Evolutionary conservation across 1,140 invertebrate species (phyloP).

Genomic region (Aphidius ervi): DNA sequence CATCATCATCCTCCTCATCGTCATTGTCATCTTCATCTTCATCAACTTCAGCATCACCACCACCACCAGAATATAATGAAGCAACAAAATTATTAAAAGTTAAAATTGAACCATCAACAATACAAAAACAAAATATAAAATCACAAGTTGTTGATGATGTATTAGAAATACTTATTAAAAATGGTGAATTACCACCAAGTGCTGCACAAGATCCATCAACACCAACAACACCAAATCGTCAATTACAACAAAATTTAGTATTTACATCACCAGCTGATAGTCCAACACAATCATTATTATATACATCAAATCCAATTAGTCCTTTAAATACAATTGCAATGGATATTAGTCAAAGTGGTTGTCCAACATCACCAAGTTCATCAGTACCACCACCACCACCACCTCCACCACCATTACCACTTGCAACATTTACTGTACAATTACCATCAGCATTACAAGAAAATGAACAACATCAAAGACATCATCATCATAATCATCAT

Average conservation of each 20-base stretch:
- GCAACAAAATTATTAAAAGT: constrained; percentile 63
- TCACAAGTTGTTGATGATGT: constrained; percentile 91
- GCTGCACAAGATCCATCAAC: constrained; percentile 75
- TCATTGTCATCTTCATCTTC: constrained; percentile 24
- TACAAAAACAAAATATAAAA: constrained; percentile 61
- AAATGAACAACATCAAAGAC: constrained; percentile 21
- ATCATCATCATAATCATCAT: too few species aligned
- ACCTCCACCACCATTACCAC: constrained; percentile 50
- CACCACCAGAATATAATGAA: constrained; percentile 66
- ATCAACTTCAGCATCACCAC: constrained; percentile 50
- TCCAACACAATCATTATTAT: constrained; percentile 43
- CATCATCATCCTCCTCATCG: too few species aligned
- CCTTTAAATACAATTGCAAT: constrained; percentile 50
- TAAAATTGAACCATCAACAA: constrained; percentile 41
- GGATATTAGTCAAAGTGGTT: constrained; percentile 45
- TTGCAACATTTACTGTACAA: constrained; percentile 52
- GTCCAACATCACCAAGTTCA: constrained; percentile 39
- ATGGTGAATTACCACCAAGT: constrained; percentile 85
- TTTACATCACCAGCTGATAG: constrained; percentile 44
- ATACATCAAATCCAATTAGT: constrained; percentile 40
- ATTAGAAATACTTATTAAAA: constrained; percentile 90
- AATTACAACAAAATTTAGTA: constrained; percentile 47
- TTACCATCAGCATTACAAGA: constrained; percentile 46
- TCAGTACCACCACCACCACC: constrained; percentile 46
- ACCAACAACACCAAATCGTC: constrained; percentile 58